Percentiles rank a stretch among this genome's conserved stretches.
These are phyloP conservation scores for Epinephelus coioides DNA, from an alignment of 2,797 vertebrate genomes.

Conservation along the genomic window DNA sequence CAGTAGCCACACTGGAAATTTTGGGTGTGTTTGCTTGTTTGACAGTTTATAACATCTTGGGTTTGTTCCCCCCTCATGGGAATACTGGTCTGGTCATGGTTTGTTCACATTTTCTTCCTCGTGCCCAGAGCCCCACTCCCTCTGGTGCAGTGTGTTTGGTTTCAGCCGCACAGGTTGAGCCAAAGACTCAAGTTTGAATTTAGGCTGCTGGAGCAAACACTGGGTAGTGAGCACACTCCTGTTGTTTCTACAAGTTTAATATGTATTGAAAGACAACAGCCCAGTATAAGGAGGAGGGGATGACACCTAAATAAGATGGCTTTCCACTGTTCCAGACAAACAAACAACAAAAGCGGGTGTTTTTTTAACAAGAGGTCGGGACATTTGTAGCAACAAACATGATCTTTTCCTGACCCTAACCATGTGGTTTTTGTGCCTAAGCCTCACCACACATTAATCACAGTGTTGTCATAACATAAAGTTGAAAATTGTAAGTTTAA, in stretches of 20 bases:
- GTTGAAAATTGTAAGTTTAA: too few relatives aligned
- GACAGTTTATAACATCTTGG: slow-evolving; percentile 45
- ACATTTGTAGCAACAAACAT: too few relatives aligned
- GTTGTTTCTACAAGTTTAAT: not conserved
- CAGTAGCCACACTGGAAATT: slow-evolving; percentile 26
- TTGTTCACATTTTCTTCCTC: slow-evolving; percentile 37
- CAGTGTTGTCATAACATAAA: too few relatives aligned
- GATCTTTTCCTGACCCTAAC: too few relatives aligned
- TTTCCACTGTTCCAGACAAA: too few relatives aligned
- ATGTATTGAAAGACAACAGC: not conserved
- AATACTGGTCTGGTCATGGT: slow-evolving; percentile 18
- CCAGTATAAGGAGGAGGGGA: too few relatives aligned
- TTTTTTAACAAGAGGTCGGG: too few relatives aligned
- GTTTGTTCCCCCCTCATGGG: slow-evolving; percentile 33
- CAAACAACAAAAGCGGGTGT: too few relatives aligned
- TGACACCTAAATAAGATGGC: too few relatives aligned
- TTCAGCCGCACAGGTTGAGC: slow-evolving; percentile 14
- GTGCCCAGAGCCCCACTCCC: not conserved
- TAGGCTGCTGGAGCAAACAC: not conserved
- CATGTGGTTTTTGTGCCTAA: too few relatives aligned
- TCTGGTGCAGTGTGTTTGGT: slow-evolving; percentile 1
- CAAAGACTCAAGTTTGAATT: slow-evolving; percentile 6
- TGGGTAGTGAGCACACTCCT: not conserved
- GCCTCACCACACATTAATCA: too few relatives aligned
- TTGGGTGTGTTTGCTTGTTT: slow-evolving; percentile 32